phyloP scores from a whole-genome alignment of 1,140 invertebrate species.

The Pseudomyrmex dendroicus region DNA sequence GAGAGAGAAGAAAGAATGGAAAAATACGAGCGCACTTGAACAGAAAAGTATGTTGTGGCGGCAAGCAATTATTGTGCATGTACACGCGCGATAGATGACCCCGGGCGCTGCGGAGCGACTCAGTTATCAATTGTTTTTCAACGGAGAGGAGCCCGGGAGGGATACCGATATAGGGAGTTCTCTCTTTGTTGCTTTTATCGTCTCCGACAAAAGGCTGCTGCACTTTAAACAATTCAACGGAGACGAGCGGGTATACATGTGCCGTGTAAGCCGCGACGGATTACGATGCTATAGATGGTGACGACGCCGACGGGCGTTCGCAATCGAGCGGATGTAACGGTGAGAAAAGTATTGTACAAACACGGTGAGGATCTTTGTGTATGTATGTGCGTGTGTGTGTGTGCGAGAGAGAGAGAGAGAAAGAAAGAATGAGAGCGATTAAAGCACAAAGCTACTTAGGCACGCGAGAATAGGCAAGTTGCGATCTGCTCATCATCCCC shows the following conservation, averaged over 20 bases:
- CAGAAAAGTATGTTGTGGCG: slow-evolving; percentile 17
- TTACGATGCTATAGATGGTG: slow-evolving; percentile 21
- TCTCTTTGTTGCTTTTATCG: slow-evolving; percentile 67
- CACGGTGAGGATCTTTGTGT: neutral
- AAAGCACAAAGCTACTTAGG: slow-evolving; percentile 35
- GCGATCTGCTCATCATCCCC: neutral
- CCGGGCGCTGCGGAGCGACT: slow-evolving; percentile 15
- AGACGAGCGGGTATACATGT: neutral
- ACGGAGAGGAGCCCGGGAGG: slow-evolving; percentile 15
- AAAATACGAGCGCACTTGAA: slow-evolving; percentile 47
- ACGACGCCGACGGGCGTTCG: slow-evolving; percentile 21
- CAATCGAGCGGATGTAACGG: slow-evolving; percentile 48
- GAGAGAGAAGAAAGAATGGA: slow-evolving; percentile 31
- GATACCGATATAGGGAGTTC: slow-evolving; percentile 63
- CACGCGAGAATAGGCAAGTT: slow-evolving; percentile 2
- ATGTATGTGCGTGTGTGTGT: too few species aligned
- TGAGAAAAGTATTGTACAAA: slow-evolving; percentile 10
- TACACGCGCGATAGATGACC: slow-evolving; percentile 71
- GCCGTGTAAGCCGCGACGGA: slow-evolving; percentile 26
- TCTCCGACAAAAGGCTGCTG: slow-evolving; percentile 30
- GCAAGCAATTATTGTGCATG: slow-evolving; percentile 55
- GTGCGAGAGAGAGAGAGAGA: too few species aligned
- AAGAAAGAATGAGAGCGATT: neutral
- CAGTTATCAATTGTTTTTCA: slow-evolving; percentile 79
- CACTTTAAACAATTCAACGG: slow-evolving; percentile 9